Base-by-base conservation (phyloP, 2,797 vertebrate species). In the Eidolon dupreanum region DNA sequence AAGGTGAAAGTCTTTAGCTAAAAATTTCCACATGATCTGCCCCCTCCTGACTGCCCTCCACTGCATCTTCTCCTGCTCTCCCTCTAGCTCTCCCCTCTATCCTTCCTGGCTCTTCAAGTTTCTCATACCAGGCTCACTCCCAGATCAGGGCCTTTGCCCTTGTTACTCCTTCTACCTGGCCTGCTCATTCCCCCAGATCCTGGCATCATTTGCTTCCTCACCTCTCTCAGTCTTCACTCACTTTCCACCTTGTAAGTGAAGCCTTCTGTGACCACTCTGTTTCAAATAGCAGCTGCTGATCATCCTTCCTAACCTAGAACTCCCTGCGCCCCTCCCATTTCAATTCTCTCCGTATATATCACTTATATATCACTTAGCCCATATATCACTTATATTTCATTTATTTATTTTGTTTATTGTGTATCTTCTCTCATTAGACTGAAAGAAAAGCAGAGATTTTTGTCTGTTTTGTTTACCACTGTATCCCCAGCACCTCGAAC, bases 1-100 rank as follows among this genome's bases (percentile, higher is more conserved):
- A 49, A n/a, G 51, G 65, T 0, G 0, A 12, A 65, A 38, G 49
- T n/a, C 57, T 33, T 11, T 1, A 53, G 46, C 12, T 24, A 1
- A 3, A 33, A 13, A 24, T 19, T 6, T 55, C 59, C 6, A 3
- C 2, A 6, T 36, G 17, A 36, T 28, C 38, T 43, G 7, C 65
- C 15, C 55, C 43, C 6, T 13, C 12, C 49, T 1, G 0, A 1
- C 22, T 43, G 38, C 22, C 65, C 73, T n/a, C 59, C 41, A 33
- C 26, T 3, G 28, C 33, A 43, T 31, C 46, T 71, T 28, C 66
- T 59, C 36, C 31, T 17, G 3, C 28, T 79, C 36, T 38, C 28
- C 59, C 59, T 66, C 20, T 24, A n/a, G 11, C 55, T 17, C 24
- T 31, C 3, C 24, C 70, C 31, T 15, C 13, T 10, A 20, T 13